These are phyloP conservation scores for Meta bourneti DNA, from an alignment of 2,888 invertebrate genomes.

Conservation along the genomic window DNA sequence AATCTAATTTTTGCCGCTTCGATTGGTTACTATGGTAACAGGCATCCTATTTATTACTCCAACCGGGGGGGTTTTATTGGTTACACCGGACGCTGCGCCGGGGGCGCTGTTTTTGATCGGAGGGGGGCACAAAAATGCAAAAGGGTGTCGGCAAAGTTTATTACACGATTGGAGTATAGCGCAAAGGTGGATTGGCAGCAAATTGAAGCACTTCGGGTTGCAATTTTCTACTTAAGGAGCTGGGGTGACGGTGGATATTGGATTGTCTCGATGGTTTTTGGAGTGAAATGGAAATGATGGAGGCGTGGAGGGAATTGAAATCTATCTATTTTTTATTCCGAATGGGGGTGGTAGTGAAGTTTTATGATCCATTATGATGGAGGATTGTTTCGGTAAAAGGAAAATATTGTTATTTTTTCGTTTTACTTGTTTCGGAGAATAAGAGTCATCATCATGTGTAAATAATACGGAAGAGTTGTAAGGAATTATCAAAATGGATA, in stretches of 20 bases:
- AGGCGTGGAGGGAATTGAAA: not conserved
- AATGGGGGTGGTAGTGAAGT: not conserved
- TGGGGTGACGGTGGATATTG: not conserved
- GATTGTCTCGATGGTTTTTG: not conserved
- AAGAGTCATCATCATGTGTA: no score
- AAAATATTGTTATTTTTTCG: not conserved
- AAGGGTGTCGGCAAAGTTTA: slow-evolving; percentile 23
- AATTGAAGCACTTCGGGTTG: slow-evolving; percentile 25
- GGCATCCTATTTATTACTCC: slow-evolving; percentile 60
- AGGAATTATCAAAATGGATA: no score
- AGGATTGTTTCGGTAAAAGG: not conserved
- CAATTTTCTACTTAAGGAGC: not conserved
- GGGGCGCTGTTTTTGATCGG: not conserved
- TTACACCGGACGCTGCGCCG: slow-evolving; percentile 13
- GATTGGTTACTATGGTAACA: slow-evolving; percentile 46
- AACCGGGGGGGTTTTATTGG: slow-evolving; percentile 54
- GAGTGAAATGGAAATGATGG: not conserved
- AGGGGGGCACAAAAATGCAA: slow-evolving; percentile 12
- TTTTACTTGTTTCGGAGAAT: not conserved
- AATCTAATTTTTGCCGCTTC: slow-evolving; percentile 68
- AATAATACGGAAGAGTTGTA: no score
- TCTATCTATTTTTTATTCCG: not conserved
- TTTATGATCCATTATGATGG: not conserved
- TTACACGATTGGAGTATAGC: slow-evolving; percentile 22
- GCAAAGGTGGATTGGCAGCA: slow-evolving; percentile 19